A percentile compares a stretch with the other conserved stretches of the same genome.
phyloP scores from a whole-genome alignment of 2,113 vertebrate genomes.

The Ochotona princeps region DNA sequence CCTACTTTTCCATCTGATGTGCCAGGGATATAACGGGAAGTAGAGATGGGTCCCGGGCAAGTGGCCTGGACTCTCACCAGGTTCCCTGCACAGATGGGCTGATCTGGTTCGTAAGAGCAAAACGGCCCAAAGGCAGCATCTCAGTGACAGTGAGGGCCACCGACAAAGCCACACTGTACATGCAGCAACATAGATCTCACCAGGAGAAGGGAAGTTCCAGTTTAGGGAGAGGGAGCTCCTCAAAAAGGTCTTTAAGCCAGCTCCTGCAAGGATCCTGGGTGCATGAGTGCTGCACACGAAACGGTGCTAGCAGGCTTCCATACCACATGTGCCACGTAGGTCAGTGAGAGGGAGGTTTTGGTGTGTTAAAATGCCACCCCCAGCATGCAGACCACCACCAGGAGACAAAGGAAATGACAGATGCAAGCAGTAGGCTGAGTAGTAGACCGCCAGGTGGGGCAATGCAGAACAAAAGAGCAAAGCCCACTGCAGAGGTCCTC shows the following conservation, averaged over 20 bases:
- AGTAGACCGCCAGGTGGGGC: neutral
- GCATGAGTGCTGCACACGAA: neutral
- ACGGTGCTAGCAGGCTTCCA: fast-evolving
- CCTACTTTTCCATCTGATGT: neutral
- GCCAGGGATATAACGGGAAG: neutral
- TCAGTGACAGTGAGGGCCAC: neutral
- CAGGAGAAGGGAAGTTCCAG: neutral
- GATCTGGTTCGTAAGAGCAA: neutral
- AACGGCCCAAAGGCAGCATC: neutral
- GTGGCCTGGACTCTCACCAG: neutral
- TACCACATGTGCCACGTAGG: neutral
- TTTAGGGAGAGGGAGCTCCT: neutral
- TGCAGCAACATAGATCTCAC: neutral
- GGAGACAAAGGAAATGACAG: neutral
- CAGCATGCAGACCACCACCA: fast-evolving
- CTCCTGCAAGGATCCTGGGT: neutral
- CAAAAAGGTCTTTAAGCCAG: neutral
- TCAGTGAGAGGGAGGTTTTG: neutral
- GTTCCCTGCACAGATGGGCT: neutral
- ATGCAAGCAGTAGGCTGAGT: fast-evolving
- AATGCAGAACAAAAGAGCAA: neutral
- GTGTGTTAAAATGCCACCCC: too few species aligned
- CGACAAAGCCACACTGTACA: neutral
- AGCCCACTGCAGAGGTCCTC: fast-evolving
- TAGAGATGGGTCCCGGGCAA: neutral